Base-by-base conservation (phyloP, 2,113 vertebrate genomes). In the Ammodytes dubius region DNA sequence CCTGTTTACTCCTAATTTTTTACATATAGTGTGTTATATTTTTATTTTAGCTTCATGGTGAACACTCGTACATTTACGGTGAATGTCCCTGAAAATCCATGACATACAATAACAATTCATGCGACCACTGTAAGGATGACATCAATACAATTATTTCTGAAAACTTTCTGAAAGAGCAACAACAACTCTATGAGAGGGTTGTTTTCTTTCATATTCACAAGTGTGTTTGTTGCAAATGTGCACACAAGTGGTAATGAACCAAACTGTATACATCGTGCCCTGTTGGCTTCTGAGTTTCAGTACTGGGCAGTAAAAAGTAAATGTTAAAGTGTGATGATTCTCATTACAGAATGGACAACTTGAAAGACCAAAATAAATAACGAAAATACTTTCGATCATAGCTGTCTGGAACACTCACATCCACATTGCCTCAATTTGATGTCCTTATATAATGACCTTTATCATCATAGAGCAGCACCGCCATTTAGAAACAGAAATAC, bases 171-270 rank as follows among this genome's bases (percentile, higher is more conserved):
- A 19, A 47, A 72, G 37, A 66, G 42, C 37, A 66, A 56, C 56
- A 57, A 39, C 19, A 65, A 10, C 57, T 52, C 65, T 47, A 61
- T 43, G 61, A 79, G 9, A 42, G 49, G 42, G 27, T 13, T 52
- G 50, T 53, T 42, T 61, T 17, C 35, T 74, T 63, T 27, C 72
- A 49, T 35, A 27, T 61, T 49, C 43, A 64, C 70, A 69, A 19
- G 40, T 56, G 11, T 49, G 9, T 52, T 65, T 39, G 19, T 11
- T 57, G 42, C 52, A 50, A 37, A 66, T 50, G 47, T 68, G 14
- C 59, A n/a, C 35, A 39, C 14, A 46, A 59, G 10, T 70, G 52
- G 40, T n/a, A 57, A 54, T 9, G 14, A 6, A 56, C n/a, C 43
- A 59, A 47, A 56, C 42, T 8, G 15, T n/a, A 39, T 37, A 37